Evolutionary conservation across 2,888 invertebrate genomes (phyloP), one percentile per base, ranked within the genome.

Genomic region (Malthinus seriepunctatus): DNA sequence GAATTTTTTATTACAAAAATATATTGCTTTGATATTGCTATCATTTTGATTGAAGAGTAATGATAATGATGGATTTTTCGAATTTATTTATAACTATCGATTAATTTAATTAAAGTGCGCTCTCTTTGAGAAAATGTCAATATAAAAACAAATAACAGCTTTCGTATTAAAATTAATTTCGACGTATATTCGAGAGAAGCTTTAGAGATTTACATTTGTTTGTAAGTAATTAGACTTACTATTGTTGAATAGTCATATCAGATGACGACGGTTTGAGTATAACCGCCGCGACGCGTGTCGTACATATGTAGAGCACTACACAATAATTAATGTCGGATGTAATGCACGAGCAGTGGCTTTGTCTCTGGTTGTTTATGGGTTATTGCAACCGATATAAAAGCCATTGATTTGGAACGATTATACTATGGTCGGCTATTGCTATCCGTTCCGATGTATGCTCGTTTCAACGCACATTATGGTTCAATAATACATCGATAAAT

Each of bases 251-350:
- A 15, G 39, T 59, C 59, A 51, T 55, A 59, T 59, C 59, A 54
- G 59, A 59, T 55, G 59, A 59, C 59, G 59, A 59, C 59, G 59
- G 51, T 55, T 54, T 38, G 45, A 51, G 54, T 51, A 50, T 50
- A 67, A 71, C 69, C 76, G 75, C 73, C 74, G 72, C 73, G 75
- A 74, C 76, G 75, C 76, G 73, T 78, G 78, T 78, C 74, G 73
- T 75, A 78, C 78, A 78, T 74, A 75, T 78, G 78, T 78, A 77
- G 73, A 76, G 73, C 72, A 72, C 70, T 70, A 72, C 71, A 73
- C 76, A 75, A 42, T 42, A 42, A 77, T 76, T 76, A 76, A 76
- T 76, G 76, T 75, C 75, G 72, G 73, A 72, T 71, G 74, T 75
- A 76, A 75, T 74, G 74, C 74, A 75, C 73, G 74, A 73, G 72